phyloP scores from a whole-genome alignment of 2,113 vertebrate species.

The Xenus cinereus region DNA sequence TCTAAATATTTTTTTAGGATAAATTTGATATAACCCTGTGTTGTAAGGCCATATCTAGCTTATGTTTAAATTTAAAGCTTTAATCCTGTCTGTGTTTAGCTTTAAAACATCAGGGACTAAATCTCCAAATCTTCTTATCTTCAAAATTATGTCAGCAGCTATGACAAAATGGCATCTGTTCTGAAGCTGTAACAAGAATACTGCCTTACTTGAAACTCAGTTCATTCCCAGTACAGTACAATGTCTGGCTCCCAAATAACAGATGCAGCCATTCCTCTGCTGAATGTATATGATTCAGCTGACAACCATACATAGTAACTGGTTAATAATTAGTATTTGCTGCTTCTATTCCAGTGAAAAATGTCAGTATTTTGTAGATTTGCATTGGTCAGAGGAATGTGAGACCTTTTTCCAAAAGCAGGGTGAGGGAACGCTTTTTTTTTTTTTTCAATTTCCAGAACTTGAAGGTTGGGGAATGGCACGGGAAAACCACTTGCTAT shows the following conservation, averaged over 20 bases:
- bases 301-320: not conserved
- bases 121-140: conserved; percentile 64
- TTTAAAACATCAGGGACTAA: conserved; percentile 27
- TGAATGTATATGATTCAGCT: not conserved
- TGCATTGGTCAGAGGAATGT: not conserved
- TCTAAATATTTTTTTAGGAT: not conserved
- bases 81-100: conserved; percentile 52
- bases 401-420: not conserved
- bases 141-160: conserved; percentile 53
- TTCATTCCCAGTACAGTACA: not conserved
- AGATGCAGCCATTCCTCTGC: not conserved
- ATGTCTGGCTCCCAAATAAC: not conserved
- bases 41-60: not conserved
- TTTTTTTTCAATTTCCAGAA: not conserved
- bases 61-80: conserved; percentile 52
- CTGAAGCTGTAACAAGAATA: not conserved
- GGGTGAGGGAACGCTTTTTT: not conserved
- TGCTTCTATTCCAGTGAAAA: not conserved
- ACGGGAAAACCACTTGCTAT: not conserved
- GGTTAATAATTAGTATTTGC: not conserved
- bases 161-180: conserved; percentile 59
- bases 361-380: not conserved
- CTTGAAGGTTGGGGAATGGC: not conserved
- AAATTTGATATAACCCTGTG: not conserved
- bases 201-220: not conserved